Percentiles rank a stretch among this genome's conserved stretches.
Evolutionary conservation across 2,113 vertebrate species (phyloP).

Genomic region (Leucopternis melanops): DNA sequence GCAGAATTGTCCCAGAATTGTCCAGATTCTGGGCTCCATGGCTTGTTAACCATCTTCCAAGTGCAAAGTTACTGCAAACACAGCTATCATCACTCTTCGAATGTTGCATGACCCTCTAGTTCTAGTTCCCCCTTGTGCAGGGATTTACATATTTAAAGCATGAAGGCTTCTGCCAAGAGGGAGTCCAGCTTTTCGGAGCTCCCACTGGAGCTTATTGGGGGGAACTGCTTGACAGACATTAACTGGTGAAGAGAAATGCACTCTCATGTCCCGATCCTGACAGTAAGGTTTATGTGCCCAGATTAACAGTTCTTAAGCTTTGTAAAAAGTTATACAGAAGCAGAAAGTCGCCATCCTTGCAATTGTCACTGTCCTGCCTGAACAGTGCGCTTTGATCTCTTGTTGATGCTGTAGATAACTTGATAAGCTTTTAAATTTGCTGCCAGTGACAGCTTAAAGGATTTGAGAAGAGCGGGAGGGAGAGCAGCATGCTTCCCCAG

Average conservation of each 20-base stretch:
- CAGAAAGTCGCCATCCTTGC: background rate
- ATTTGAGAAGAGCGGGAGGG: background rate
- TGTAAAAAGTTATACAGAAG: background rate
- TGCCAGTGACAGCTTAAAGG: background rate
- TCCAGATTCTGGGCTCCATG: background rate
- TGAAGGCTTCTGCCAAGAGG: background rate
- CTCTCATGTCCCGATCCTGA: accelerated
- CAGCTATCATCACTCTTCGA: accelerated
- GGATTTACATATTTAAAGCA: background rate
- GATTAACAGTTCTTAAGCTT: background rate
- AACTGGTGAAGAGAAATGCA: background rate
- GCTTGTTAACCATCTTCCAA: background rate
- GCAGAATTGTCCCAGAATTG: background rate
- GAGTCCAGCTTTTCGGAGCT: background rate
- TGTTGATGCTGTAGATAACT: background rate
- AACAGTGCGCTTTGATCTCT: background rate
- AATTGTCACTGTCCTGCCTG: background rate
- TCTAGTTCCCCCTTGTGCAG: background rate
- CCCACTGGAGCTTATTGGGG: background rate
- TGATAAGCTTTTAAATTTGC: background rate
- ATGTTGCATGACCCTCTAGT: accelerated
- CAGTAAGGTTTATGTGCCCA: background rate
- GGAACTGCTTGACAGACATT: no score
- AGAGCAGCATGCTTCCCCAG: background rate
- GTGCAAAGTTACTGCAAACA: background rate